These are phyloP conservation scores for Nycticorax nycticorax DNA, from an alignment of 2,113 vertebrate species.

Conservation along the genomic window DNA sequence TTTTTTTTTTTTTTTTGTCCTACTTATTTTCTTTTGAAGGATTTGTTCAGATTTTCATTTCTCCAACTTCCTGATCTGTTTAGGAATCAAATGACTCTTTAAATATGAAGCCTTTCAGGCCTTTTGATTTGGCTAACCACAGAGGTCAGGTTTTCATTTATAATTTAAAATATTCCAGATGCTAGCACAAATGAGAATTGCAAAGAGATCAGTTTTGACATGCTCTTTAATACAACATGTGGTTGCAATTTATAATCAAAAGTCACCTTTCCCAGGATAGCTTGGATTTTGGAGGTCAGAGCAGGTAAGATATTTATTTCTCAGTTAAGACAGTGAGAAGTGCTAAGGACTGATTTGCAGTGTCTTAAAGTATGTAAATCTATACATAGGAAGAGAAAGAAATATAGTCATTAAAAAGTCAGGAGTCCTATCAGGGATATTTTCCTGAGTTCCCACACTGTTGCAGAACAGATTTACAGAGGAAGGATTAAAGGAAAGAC, in stretches of 20 bases:
- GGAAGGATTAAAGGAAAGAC: not conserved
- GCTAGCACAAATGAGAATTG: slow-evolving; percentile 12
- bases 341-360: not conserved
- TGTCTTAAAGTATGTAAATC: not conserved
- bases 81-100: slow-evolving; percentile 8
- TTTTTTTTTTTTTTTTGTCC: not conserved
- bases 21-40: not conserved
- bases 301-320: not conserved
- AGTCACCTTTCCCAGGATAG: not conserved
- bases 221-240: not conserved
- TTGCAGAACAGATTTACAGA: not conserved
- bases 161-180: slow-evolving; percentile 53
- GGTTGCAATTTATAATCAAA: slow-evolving; percentile 7
- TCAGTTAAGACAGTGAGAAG: not conserved
- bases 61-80: not conserved
- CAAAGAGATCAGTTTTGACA: not conserved
- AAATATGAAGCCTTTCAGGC: not conserved
- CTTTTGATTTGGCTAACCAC: slow-evolving; percentile 38
- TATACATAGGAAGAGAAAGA: not conserved
- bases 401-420: not conserved
- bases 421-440: not conserved
- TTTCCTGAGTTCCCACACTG: not conserved
- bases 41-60: not conserved
- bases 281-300: slow-evolving; percentile 21
- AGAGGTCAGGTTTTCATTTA: slow-evolving; percentile 34